Percentiles rank a stretch among this genome's conserved stretches.
Evolutionary conservation across 1,140 invertebrate genomes (phyloP).

Genomic region (Acyrthosiphon pisum): DNA sequence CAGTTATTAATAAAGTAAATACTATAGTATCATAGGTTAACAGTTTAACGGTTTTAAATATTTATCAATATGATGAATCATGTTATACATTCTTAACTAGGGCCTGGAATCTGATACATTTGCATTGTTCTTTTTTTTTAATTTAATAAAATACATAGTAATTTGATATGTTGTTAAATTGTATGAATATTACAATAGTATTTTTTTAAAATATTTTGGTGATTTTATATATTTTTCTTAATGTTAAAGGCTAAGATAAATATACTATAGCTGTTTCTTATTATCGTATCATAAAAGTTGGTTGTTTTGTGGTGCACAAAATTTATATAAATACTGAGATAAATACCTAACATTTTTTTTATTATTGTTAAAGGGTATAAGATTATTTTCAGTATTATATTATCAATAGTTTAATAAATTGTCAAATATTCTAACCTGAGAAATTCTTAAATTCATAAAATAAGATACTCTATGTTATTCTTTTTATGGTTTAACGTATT

Average conservation of each 20-base stretch:
- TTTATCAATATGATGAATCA: not conserved
- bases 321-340: not conserved
- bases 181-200: not conserved
- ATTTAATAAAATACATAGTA: not conserved
- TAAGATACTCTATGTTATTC: not conserved
- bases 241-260: not conserved
- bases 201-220: not conserved
- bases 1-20: not conserved
- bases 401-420: not conserved
- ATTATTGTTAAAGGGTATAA: not conserved
- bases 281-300: not conserved
- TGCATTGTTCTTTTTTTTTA: not conserved
- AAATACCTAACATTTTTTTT: not conserved
- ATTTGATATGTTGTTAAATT: not conserved
- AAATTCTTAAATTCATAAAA: not conserved
- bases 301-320: not conserved
- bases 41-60: not conserved
- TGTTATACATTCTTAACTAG: not conserved
- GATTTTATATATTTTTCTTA: not conserved
- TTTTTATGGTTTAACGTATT: not conserved
- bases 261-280: not conserved
- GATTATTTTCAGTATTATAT: not conserved
- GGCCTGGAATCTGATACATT: not conserved
- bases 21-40: not conserved
- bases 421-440: not conserved